Base-by-base conservation (phyloP, 2,888 invertebrate species). In the Polydrusus pterygomalis region DNA sequence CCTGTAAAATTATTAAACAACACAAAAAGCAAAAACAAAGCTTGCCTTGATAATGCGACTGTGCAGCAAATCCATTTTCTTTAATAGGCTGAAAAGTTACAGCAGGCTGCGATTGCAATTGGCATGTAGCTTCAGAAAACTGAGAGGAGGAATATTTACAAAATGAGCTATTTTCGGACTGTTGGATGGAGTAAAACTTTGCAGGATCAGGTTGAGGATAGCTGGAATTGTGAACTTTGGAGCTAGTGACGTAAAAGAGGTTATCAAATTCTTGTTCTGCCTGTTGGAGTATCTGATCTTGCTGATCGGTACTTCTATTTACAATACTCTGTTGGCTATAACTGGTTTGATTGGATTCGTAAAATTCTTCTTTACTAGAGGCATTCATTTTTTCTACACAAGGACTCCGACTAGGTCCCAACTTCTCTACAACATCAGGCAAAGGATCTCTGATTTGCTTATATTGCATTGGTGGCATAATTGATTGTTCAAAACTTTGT, bases 401-500 rank as follows among this genome's bases (percentile, higher is more conserved):
- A 15, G 73, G 70, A 38, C 72, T 73, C 34, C 62, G 65, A 6
- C 70, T 76, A 18, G 79, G 60, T 45, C 74, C 77, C 34, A 84
- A 68, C 79, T 83, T 86, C 73, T 86, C 85, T 0, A 84, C 84
- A 0, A 86, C 83, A 67, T 84, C 85, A 1, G 86, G 86, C 11
- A 85, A 75, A 9, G 85, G 85, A 40, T 87, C 87, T 58, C 87
- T 85, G 54, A 89, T 87, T 79, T 90, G 89, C 79, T 91, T 90
- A 80, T 89, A 89, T 71, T 89, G 89, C 83, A 91, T 86, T 6
- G 88, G 83, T 0, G 91, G 90, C 84, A 89, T 86, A n/a, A 89
- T 88, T n/a, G 90, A 91, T 81, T 91, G 89, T 81, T 93, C 92
- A 80, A 92, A 93, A 79, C 89, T 90, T 77, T 89, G 88, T 63